Percentiles rank a stretch among this genome's conserved stretches.
These are phyloP conservation scores for Kryptolebias marmoratus DNA, from an alignment of 2,113 vertebrate species.

Conservation along the genomic window DNA sequence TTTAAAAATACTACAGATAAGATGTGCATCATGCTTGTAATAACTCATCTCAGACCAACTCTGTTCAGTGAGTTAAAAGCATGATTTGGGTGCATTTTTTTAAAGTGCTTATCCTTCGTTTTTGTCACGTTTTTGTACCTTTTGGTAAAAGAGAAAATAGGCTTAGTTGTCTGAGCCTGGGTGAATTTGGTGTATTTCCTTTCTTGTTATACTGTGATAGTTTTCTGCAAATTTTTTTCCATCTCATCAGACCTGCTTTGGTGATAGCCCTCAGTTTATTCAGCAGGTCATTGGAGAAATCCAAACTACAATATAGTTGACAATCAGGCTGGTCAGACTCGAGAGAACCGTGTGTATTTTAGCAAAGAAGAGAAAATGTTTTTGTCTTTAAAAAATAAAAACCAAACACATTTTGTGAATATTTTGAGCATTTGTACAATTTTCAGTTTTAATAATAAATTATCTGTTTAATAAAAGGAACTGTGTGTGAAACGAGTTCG, in stretches of 20 bases:
- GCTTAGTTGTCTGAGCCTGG: background rate
- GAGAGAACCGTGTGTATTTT: conserved; percentile 10
- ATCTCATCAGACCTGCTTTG: background rate
- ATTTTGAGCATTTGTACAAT: conserved; percentile 65
- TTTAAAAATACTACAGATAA: background rate
- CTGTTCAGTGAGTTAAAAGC: conserved; percentile 3
- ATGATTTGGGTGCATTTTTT: conserved; percentile 31
- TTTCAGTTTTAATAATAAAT: conserved; percentile 36
- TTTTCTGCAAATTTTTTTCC: background rate
- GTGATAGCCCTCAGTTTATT: conserved; percentile 15
- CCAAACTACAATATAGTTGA: conserved; percentile 37
- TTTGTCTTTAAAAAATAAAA: conserved; percentile 41
- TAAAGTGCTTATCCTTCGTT: conserved; percentile 9
- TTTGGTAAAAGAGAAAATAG: background rate
- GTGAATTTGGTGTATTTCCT: conserved; percentile 10
- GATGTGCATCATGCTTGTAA: conserved; percentile 2
- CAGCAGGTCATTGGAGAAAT: conserved; percentile 10
- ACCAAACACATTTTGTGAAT: conserved; percentile 51
- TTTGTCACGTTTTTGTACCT: conserved; percentile 19
- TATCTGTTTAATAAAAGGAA: conserved; percentile 64
- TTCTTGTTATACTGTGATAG: conserved; percentile 5
- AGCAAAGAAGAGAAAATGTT: conserved; percentile 24
- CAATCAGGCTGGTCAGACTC: conserved; percentile 56
- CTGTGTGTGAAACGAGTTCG: background rate
- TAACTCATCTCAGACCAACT: conserved; percentile 23